A percentile compares a stretch with the other conserved stretches of the same genome.
Evolutionary conservation across 2,113 vertebrate species (phyloP).

Genomic region (Leptobrachium leishanense): DNA sequence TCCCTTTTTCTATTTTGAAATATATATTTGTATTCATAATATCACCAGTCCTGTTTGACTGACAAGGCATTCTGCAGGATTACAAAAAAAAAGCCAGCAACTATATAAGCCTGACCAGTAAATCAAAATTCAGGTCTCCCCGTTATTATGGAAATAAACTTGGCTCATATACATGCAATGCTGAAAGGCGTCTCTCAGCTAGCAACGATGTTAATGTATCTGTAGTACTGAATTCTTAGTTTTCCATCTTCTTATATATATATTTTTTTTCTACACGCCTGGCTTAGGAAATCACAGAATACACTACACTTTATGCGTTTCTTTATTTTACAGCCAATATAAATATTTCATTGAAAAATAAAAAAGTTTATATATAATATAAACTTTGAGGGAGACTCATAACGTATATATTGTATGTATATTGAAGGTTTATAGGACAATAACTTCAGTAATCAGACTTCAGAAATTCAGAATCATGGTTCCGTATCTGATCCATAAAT

Average conservation of each 20-base stretch:
- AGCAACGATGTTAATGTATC: conserved; percentile 29
- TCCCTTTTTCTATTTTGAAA: not conserved
- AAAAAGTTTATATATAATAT: conserved; percentile 44
- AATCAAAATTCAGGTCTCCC: conserved; percentile 29
- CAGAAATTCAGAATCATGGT: no score
- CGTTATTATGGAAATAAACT: conserved; percentile 39
- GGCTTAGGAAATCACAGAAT: conserved; percentile 14
- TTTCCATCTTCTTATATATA: conserved; percentile 3
- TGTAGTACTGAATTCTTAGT: conserved; percentile 22
- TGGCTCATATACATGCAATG: conserved; percentile 23
- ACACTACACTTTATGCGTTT: conserved; percentile 28
- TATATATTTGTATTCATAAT: not conserved
- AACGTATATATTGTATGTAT: conserved; percentile 44
- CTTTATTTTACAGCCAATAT: conserved; percentile 27
- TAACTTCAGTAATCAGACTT: conserved; percentile 21
- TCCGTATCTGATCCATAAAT: no score
- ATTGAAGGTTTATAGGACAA: conserved; percentile 32
- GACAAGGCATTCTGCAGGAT: conserved; percentile 3
- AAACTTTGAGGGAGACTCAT: conserved; percentile 44
- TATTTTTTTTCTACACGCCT: conserved; percentile 35
- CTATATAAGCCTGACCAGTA: conserved; percentile 3
- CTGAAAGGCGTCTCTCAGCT: conserved; percentile 23
- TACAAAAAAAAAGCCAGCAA: not conserved
- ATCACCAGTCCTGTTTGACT: not conserved
- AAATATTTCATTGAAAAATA: conserved; percentile 42